Base-by-base conservation (phyloP, 1,140 invertebrate species). In the Habropoda laboriosa region DNA sequence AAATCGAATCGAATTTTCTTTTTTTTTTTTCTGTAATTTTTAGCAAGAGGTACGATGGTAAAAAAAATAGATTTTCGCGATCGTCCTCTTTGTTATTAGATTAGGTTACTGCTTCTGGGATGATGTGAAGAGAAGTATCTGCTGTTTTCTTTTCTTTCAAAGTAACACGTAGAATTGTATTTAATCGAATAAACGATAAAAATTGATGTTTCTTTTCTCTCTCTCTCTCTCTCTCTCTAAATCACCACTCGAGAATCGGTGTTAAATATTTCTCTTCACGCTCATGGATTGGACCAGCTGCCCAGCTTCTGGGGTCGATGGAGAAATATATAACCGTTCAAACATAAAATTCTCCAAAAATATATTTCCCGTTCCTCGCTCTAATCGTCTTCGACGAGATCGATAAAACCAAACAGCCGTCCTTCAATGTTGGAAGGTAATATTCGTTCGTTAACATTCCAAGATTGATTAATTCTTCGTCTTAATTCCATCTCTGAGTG, bases 281-380 rank as follows among this genome's bases (percentile, higher is more conserved):
- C 0, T 12, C 10, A 24, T 30, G n/a, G n/a, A n/a, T 53, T 78
- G 8, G 21, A 57, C 42, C 47, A 58, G 24, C 45, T 38, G 12
- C 67, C 49, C 68, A 30, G 35, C 70, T 74, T 13, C 35, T 30
- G 12, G 16, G 38, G n/a, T 79, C 74, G 63, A 74, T 51, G 75
- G 57, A 79, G 38, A 74, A 72, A 32, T 35, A 66, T 45, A 61
- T 47, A 57, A 82, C 13, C 24, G 47, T 42, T 42, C 4, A 70
- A 83, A 83, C 76, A 80, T 68, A 77, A 84, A 80, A 68, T 47
- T 81, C 53, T 84, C 53, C 66, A 84, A 84, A 84, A 84, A 85
- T 84, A 84, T 85, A 85, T 73, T 71, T 64, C 68, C 72, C 61
- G 35, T 76, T 72, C 32, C 30, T 64, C 30, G 24, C 5, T 53